phyloP scores from a whole-genome alignment of 2,888 invertebrate genomes.

The Scotopteryx bipunctaria region DNA sequence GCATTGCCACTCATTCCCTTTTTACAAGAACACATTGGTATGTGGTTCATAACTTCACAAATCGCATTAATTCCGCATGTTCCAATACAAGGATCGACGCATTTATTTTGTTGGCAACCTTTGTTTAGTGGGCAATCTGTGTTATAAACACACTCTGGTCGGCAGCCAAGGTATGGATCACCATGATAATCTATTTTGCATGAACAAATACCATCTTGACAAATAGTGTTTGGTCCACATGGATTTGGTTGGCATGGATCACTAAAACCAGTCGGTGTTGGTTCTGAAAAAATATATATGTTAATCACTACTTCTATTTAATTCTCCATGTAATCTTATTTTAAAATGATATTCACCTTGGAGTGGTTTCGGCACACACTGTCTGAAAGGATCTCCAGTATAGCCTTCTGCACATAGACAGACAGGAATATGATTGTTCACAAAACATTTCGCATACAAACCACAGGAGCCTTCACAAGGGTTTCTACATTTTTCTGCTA shows the following conservation, averaged over 20 bases:
- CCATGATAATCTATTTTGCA: slow-evolving; percentile 85
- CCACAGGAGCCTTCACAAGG: slow-evolving; percentile 89
- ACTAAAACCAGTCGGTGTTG: slow-evolving; percentile 38
- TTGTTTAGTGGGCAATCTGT: slow-evolving; percentile 86
- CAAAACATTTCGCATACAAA: slow-evolving; percentile 86
- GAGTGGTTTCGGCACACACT: slow-evolving; percentile 82
- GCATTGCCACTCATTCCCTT: slow-evolving; percentile 87
- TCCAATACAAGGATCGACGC: slow-evolving; percentile 88
- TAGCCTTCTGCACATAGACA: slow-evolving; percentile 87
- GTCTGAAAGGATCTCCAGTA: slow-evolving; percentile 88
- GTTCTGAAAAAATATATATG: slow-evolving; percentile 46
- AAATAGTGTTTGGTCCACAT: slow-evolving; percentile 85
- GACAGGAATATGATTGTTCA: slow-evolving; percentile 88
- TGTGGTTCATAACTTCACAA: slow-evolving; percentile 88
- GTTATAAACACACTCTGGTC: slow-evolving; percentile 88
- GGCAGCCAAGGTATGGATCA: slow-evolving; percentile 86
- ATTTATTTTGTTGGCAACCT: slow-evolving; percentile 87
- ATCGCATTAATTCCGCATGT: slow-evolving; percentile 88
- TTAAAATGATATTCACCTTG: slow-evolving; percentile 61
- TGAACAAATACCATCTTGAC: slow-evolving; percentile 83
- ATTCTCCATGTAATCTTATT: background rate
- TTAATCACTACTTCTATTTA: background rate
- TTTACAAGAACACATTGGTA: slow-evolving; percentile 88
- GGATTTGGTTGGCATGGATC: slow-evolving; percentile 86
- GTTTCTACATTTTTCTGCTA: slow-evolving; percentile 86